These are phyloP conservation scores for Cantharis lateralis DNA, from an alignment of 2,888 invertebrate species.

Conservation along the genomic window DNA sequence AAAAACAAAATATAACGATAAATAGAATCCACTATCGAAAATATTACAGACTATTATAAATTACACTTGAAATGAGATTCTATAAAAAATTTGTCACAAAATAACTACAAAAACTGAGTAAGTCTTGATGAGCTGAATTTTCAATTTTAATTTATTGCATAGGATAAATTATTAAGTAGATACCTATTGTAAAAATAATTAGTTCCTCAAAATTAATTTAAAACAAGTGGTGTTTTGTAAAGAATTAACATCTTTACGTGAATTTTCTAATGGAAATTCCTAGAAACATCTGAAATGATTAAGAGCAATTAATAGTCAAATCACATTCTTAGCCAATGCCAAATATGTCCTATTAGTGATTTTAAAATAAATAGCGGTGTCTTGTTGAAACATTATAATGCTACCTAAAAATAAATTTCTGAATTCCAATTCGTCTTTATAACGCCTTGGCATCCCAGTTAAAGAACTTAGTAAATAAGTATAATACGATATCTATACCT, in stretches of 20 bases:
- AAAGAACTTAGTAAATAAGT: constrained; percentile 17
- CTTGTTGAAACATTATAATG: constrained; percentile 26
- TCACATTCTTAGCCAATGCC: constrained; percentile 29
- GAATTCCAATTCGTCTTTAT: constrained; percentile 30
- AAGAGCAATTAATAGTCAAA: constrained; percentile 27
- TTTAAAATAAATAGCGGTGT: constrained; percentile 32
- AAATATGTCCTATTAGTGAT: constrained; percentile 30
- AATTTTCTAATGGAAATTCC: constrained; percentile 15
- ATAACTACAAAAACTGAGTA: too few relatives aligned
- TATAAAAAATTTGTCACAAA: too few relatives aligned
- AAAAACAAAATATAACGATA: too few relatives aligned
- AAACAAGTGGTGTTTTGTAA: neutral
- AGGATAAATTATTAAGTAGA: too few relatives aligned
- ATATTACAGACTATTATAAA: too few relatives aligned
- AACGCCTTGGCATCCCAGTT: constrained; percentile 27
- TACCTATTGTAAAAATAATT: neutral
- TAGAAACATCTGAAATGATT: constrained; percentile 24
- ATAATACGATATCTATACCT: neutral
- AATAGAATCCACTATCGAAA: too few relatives aligned
- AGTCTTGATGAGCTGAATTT: too few relatives aligned
- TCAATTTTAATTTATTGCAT: too few relatives aligned
- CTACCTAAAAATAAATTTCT: constrained; percentile 29
- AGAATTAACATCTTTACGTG: neutral
- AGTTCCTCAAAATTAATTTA: neutral
- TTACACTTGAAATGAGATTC: too few relatives aligned